Evolutionary conservation across 1,140 invertebrate species (phyloP).

Genomic region (Leptopilina boulardi): DNA sequence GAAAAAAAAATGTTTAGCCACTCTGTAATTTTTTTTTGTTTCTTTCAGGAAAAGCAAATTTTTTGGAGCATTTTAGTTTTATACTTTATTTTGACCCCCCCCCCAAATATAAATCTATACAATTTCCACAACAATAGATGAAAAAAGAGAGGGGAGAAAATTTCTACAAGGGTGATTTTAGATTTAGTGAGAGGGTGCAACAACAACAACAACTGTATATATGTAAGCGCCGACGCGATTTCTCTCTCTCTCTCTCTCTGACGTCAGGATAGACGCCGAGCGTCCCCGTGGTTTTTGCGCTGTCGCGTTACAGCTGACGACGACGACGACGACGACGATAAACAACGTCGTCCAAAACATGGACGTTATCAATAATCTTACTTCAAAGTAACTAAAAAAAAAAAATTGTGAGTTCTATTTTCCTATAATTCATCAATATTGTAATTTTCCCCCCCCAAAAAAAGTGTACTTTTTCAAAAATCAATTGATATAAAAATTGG

Average conservation of each 20-base stretch:
- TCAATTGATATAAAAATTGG: too few relatives aligned
- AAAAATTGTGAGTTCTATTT: not conserved
- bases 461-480: too few relatives aligned
- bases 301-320: constrained; percentile 27
- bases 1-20: too few relatives aligned
- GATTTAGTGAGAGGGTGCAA: constrained; percentile 6
- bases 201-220: not conserved
- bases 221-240: not conserved
- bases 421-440: not conserved
- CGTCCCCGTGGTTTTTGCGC: constrained; percentile 44
- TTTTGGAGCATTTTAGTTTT: too few relatives aligned
- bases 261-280: constrained; percentile 44
- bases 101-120: too few relatives aligned
- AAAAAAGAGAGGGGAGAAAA: not conserved
- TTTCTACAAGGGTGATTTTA: not conserved
- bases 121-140: not conserved
- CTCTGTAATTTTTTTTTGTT: too few relatives aligned
- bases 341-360: constrained; percentile 41
- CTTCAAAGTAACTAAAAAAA: not conserved
- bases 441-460: too few relatives aligned
- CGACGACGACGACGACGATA: constrained; percentile 39
- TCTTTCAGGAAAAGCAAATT: too few relatives aligned
- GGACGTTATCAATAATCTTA: constrained; percentile 44
- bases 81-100: too few relatives aligned
- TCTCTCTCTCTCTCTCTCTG: too few relatives aligned